Conservation (phyloP, 2,113 vertebrate genomes). For the Crotalus tigris region DNA sequence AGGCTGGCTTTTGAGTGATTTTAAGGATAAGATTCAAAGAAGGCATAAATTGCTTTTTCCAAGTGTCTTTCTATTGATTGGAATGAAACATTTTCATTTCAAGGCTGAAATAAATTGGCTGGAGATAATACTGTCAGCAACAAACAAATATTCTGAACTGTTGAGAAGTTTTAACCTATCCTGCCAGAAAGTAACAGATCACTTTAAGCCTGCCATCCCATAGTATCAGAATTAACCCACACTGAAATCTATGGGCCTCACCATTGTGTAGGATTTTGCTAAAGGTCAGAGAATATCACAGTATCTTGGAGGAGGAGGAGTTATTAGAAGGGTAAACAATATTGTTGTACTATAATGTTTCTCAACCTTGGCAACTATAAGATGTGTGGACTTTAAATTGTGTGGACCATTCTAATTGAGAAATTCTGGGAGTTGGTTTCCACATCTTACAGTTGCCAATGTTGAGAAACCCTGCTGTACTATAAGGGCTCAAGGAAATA, state of each 20-base stretch:
- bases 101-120: constrained; percentile 21
- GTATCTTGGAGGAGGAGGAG: neutral
- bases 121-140: neutral
- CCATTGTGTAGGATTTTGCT: neutral
- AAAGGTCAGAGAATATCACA: neutral
- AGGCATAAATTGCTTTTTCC: neutral
- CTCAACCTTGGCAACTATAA: neutral
- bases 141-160: constrained; percentile 16
- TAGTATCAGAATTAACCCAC: neutral
- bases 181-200: neutral
- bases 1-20: neutral
- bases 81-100: neutral
- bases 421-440: neutral
- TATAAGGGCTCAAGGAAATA: neutral
- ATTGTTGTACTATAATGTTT: neutral
- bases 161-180: neutral
- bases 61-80: neutral
- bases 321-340: neutral
- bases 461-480: accelerated
- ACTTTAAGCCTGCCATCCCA: neutral
- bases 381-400: neutral
- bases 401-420: neutral
- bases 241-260: neutral
- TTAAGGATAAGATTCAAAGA: neutral
- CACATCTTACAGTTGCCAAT: neutral